Base-by-base conservation (phyloP, 2,888 invertebrate species). In the Ectobius pallidus region DNA sequence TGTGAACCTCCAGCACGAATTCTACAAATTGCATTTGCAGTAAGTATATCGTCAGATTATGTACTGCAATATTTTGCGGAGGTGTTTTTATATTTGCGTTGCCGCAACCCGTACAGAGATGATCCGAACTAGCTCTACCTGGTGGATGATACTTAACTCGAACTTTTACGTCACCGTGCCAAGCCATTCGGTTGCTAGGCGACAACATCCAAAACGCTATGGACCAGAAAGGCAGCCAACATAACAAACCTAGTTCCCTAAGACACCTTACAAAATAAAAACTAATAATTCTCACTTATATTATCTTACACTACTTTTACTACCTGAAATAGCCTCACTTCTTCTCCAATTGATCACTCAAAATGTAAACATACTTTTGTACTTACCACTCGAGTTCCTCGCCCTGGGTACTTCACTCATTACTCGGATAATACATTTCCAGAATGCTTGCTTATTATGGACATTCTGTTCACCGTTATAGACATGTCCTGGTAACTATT, bases 81-180 rank as follows among this genome's bases (percentile, higher is more conserved):
- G 44, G 44, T 65, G 42, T 46, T 65, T 32, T 65, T 14, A 34
- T 30, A 65, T 65, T 65, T 27, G 65, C 65, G 25, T 65, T 65
- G 65, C 65, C 65, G 65, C 65, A 65, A 65, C 65, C 65, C 46
- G 65, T 65, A 14, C 27, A 16, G 44, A 9, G 44, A 39, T 65
- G 65, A n/a, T 65, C 27, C 46, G 46, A 22, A 65, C 65, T 18
- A 65, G 32, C 58, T 58, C 65, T 46, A 65, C 65, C 65, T 65
- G 42, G 65, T 34, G 65, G 44, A 44, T 46, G 9, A 44, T 27
- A 25, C 30, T n/a, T 16, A 30, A 58, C 27, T 30, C 25, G 14
- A n/a, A 18, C 20, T 27, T 11, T 30, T 65, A 65, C 65, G 65
- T 65, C 46, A 65, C 46, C n/a, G 65, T n/a, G 30, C 42, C 42